A percentile compares a stretch with the other conserved stretches of the same genome.
Conservation (phyloP, 1,140 invertebrate species). For the Temnothorax curvispinosus region DNA sequence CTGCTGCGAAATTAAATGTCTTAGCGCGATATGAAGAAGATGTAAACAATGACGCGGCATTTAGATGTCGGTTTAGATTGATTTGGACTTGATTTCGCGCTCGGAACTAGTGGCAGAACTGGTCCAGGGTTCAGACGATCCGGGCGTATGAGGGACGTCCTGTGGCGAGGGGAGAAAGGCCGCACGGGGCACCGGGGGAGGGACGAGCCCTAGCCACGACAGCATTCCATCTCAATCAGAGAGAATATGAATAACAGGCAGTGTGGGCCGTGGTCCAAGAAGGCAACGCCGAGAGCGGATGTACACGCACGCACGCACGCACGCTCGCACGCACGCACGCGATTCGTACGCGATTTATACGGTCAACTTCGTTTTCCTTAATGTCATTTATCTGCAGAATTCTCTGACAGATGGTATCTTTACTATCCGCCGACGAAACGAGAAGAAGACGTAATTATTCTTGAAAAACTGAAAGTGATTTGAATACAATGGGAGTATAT, state of each 20-base stretch:
- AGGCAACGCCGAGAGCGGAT: slow-evolving; percentile 60
- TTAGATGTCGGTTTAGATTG: slow-evolving; percentile 35
- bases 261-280: slow-evolving; percentile 70
- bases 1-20: neutral
- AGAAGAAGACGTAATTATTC: slow-evolving; percentile 28
- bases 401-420: neutral
- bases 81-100: slow-evolving; percentile 46
- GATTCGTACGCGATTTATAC: slow-evolving; percentile 32
- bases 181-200: neutral
- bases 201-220: slow-evolving; percentile 68
- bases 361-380: slow-evolving; percentile 8
- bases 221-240: slow-evolving; percentile 77
- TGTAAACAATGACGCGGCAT: slow-evolving; percentile 32
- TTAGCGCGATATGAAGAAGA: neutral
- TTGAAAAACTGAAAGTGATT: slow-evolving; percentile 13
- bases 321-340: slow-evolving; percentile 4
- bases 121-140: neutral
- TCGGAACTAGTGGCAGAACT: slow-evolving; percentile 11
- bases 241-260: slow-evolving; percentile 72
- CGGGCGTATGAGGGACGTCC: neutral
- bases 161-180: neutral
- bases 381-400: neutral
- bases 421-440: neutral
- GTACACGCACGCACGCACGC: slow-evolving; percentile 42
- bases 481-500: slow-evolving; percentile 22